A percentile compares a stretch with the other conserved stretches of the same genome.
Conservation (phyloP, 2,113 vertebrate genomes). For the Menura novaehollandiae region DNA sequence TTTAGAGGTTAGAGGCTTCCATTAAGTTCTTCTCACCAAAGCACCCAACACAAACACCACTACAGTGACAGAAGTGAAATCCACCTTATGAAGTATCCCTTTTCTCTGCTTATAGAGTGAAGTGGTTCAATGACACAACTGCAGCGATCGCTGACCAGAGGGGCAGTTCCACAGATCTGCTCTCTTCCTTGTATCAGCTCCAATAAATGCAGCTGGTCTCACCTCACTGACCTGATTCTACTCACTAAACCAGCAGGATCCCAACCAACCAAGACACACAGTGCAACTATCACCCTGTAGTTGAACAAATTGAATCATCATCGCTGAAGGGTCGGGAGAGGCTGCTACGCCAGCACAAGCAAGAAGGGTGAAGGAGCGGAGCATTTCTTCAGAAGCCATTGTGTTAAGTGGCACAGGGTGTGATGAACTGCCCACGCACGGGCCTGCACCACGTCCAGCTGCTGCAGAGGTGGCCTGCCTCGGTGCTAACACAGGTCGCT, state of each 20-base stretch:
- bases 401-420: neutral
- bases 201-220: neutral
- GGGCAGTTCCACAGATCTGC: neutral
- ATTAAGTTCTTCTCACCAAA: neutral
- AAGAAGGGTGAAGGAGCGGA: neutral
- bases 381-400: fast-evolving
- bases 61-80: neutral
- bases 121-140: neutral
- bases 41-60: neutral
- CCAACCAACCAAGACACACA: neutral
- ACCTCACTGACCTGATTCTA: neutral
- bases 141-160: fast-evolving
- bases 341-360: neutral
- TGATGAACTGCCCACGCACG: neutral
- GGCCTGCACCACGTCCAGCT: fast-evolving
- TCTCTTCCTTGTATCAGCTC: neutral
- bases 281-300: neutral
- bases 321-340: neutral
- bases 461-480: neutral
- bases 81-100: neutral
- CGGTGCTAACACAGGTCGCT: neutral
- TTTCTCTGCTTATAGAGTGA: neutral
- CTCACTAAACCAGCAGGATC: neutral
- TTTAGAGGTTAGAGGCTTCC: neutral
- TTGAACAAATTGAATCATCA: neutral